Evolutionary conservation across 2,113 vertebrate genomes (phyloP), one percentile per base, ranked within the genome.

Genomic region (Pseudois nayaur): DNA sequence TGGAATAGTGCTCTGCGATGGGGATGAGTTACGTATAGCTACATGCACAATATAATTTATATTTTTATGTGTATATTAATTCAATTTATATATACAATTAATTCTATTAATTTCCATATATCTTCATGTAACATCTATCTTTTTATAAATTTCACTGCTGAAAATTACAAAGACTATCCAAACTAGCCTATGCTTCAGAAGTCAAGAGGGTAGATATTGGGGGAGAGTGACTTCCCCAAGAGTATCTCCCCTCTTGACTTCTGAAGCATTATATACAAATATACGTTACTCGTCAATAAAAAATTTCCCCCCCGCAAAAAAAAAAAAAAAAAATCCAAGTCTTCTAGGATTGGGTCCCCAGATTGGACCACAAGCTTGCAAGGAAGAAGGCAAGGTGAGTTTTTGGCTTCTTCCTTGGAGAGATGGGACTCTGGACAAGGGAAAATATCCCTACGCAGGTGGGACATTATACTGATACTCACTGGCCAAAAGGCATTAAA

Each of bases 291-390:
- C 55, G 33, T 86, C 21, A 48, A 31, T 50, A 81, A 91, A 67
- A 95, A 23, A 4, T 36, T 1, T 0, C 33, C 33, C 33, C 17
- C 31, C 5, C 0, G 0, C 17, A 9, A 17, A 17, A 17, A 19
- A 36, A 11, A 19, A 15, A 36, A 36, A 52, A 67, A 55, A 19
- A 88, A 60, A 48, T 67, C 23, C 25, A 82, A 14, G 6, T 50
- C n/a, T 95, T 82, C 55, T 31, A 78, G 50, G 67, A 89, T 13
- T 43, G 40, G 9, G 7, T 27, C n/a, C 48, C 25, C n/a, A 59
- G 17, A 25, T n/a, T 36, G 25, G 33, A 29, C 15, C 33, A 36
- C 33, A 67, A 33, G 54, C 91, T 64, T 48, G 48, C 36, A 43
- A 25, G 50, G 19, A n/a, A 83, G 79, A 83, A 14, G 50, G 79